phyloP scores from a whole-genome alignment of 2,113 vertebrate genomes.

The Etheostoma cragini region DNA sequence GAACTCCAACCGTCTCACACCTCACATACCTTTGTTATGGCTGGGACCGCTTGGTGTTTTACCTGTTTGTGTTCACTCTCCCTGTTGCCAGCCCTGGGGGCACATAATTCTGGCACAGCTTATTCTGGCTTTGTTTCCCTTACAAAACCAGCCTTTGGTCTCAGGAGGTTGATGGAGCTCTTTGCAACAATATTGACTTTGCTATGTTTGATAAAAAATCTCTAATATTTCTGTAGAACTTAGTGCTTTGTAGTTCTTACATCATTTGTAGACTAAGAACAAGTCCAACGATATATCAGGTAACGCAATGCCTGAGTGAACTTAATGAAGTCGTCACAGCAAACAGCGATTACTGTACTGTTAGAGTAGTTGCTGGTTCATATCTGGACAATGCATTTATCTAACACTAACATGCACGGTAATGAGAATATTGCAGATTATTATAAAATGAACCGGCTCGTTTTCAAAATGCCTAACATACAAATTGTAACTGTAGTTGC shows the following conservation, averaged over 20 bases:
- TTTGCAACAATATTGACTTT: neutral
- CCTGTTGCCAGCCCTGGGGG: slow-evolving; percentile 39
- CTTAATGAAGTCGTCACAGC: neutral
- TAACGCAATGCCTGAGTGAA: neutral
- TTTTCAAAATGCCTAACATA: neutral
- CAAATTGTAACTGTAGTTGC: neutral
- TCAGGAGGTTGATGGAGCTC: neutral
- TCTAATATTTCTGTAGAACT: neutral
- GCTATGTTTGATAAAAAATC: neutral
- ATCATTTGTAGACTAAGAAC: neutral
- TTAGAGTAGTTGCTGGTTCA: neutral
- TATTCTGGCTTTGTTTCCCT: slow-evolving; percentile 12
- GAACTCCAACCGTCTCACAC: slow-evolving; percentile 68
- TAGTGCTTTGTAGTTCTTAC: neutral
- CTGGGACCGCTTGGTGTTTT: slow-evolving; percentile 29
- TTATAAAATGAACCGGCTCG: neutral
- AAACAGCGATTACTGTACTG: neutral
- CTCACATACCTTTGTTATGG: slow-evolving; percentile 58
- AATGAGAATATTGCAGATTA: slow-evolving; percentile 15
- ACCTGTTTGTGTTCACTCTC: slow-evolving; percentile 42
- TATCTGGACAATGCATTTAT: neutral
- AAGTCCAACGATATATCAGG: neutral
- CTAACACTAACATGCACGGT: slow-evolving; percentile 28
- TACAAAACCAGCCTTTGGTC: slow-evolving; percentile 18
- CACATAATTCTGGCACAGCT: slow-evolving; percentile 27